phyloP scores from a whole-genome alignment of 2,888 invertebrate genomes.

The Marasmarcha lunaedactyla region DNA sequence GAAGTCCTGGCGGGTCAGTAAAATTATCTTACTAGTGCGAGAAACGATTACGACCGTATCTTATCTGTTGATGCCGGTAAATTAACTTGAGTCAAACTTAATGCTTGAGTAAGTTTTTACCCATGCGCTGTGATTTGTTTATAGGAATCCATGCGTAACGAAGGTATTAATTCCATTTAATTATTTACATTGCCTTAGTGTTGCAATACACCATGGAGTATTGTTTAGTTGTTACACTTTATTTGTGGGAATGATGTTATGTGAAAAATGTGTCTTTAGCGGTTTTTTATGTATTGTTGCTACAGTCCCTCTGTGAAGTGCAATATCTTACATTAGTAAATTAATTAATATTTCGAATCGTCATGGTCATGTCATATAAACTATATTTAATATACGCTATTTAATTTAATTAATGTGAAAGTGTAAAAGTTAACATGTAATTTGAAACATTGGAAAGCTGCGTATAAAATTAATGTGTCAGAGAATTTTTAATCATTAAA shows the following conservation, averaged over 20 bases:
- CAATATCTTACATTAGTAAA: no score
- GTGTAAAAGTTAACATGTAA: no score
- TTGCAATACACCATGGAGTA: conserved; percentile 1
- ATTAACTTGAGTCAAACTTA: not conserved
- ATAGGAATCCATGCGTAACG: not conserved
- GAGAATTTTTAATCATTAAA: no score
- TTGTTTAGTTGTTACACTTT: conserved; percentile 1
- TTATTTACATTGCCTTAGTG: conserved; percentile 19
- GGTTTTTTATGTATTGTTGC: no score
- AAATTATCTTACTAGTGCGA: conserved; percentile 5
- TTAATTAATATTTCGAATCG: no score
- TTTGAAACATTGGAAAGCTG: no score
- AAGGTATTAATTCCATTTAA: conserved; percentile 13
- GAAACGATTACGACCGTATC: conserved; percentile 25
- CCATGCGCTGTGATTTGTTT: not conserved
- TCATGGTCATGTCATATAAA: no score
- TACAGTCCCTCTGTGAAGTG: no score
- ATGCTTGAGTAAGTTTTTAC: not conserved
- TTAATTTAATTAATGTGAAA: no score
- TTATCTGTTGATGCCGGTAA: conserved; percentile 19
- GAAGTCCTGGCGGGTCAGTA: conserved; percentile 43
- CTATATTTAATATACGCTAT: no score
- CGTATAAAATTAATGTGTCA: no score
- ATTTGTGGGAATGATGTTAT: conserved; percentile 12
- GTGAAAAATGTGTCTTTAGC: conserved; percentile 6